Evolutionary conservation across 2,113 vertebrate species (phyloP).

Genomic region (Xiphophorus maculatus): DNA sequence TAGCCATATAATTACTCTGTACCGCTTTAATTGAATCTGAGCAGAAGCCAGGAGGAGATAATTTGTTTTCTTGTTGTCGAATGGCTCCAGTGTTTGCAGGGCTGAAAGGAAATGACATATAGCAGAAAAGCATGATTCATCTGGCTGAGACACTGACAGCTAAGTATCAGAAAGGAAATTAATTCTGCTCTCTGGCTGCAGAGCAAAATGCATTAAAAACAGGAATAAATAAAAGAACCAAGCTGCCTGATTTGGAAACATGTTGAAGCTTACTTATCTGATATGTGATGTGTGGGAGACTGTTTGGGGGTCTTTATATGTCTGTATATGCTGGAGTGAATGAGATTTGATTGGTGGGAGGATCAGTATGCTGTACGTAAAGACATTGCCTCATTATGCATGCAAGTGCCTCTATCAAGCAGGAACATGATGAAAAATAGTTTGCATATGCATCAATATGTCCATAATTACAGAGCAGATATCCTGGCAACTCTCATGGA

Average conservation of each 20-base stretch:
- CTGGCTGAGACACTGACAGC: conserved; percentile 75
- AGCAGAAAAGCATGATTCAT: conserved; percentile 80
- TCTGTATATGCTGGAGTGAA: conserved; percentile 57
- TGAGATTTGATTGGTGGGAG: conserved; percentile 73
- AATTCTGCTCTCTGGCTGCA: conserved; percentile 72
- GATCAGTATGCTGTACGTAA: conserved; percentile 56
- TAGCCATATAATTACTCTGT: conserved; percentile 92
- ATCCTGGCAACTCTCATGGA: conserved; percentile 63
- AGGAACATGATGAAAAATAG: conserved; percentile 56
- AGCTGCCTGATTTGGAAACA: conserved; percentile 51
- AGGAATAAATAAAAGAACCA: conserved; percentile 76
- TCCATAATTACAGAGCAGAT: conserved; percentile 72
- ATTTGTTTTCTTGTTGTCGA: conserved; percentile 98
- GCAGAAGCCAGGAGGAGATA: conserved; percentile 92
- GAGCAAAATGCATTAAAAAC: conserved; percentile 74
- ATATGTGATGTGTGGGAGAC: conserved; percentile 63
- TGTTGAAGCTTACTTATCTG: conserved; percentile 64
- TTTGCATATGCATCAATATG: conserved; percentile 69
- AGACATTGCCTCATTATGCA: conserved; percentile 55
- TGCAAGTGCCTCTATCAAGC: conserved; percentile 62
- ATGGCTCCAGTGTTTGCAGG: conserved; percentile 92
- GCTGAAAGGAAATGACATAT: conserved; percentile 87
- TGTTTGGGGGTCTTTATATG: conserved; percentile 39
- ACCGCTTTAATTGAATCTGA: conserved; percentile 98
- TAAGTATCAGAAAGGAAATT: conserved; percentile 80